Conservation (phyloP, 2,113 vertebrate genomes). For the Galbula dea region DNA sequence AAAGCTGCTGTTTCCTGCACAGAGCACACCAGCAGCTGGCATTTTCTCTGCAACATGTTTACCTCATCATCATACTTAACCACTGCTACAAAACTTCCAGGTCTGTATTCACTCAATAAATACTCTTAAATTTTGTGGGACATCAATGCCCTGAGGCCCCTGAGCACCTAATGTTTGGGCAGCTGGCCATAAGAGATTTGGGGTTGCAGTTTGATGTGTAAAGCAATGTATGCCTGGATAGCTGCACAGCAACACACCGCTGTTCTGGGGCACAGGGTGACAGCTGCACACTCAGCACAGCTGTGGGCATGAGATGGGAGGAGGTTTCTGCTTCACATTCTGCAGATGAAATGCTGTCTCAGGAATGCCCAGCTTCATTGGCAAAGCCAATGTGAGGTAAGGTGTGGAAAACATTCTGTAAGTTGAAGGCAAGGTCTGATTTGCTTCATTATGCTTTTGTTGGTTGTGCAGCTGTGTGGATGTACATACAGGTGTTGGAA, state of each 20-base stretch:
- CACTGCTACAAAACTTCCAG: not conserved
- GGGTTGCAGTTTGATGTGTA: not conserved
- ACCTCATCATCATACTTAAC: slow-evolving; percentile 28
- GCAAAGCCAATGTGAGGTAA: not conserved
- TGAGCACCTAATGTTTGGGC: slow-evolving; percentile 25
- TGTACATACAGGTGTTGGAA: not conserved
- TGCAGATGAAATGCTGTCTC: not conserved
- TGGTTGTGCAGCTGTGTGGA: slow-evolving; percentile 27
- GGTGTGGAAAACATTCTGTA: not conserved
- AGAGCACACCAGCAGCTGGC: not conserved
- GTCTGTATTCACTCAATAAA: slow-evolving; percentile 45
- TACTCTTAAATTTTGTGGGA: slow-evolving; percentile 20
- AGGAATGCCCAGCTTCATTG: not conserved
- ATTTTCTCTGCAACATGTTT: slow-evolving; percentile 48
- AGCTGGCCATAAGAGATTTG: slow-evolving; percentile 1
- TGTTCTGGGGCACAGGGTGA: not conserved
- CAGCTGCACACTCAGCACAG: not conserved
- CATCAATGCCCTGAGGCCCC: not conserved
- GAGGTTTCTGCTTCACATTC: not conserved
- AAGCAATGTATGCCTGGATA: not conserved
- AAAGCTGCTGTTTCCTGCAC: slow-evolving; percentile 5
- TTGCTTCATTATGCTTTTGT: not conserved
- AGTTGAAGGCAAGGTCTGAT: not conserved
- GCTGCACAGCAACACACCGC: not conserved
- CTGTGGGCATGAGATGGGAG: not conserved